Conservation (phyloP, 2,113 vertebrate species). For the Sinocyclocheilus rhinocerous region DNA sequence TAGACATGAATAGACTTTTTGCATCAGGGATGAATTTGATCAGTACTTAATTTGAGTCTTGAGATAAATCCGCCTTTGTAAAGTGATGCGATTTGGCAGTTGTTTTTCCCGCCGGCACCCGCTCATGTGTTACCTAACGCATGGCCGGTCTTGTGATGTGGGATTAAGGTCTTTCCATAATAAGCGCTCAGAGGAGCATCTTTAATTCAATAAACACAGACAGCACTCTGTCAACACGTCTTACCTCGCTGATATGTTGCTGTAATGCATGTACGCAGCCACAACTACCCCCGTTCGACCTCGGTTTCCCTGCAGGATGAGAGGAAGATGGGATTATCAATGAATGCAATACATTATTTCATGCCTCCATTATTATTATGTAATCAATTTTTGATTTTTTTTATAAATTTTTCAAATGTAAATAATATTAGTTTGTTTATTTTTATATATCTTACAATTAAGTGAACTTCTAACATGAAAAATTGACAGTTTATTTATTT, state of each 20-base stretch:
- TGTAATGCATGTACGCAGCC: conserved; percentile 98
- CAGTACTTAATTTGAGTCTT: conserved; percentile 30
- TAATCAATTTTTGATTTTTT: too few species aligned
- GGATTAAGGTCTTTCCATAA: conserved; percentile 1
- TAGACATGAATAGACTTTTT: background rate
- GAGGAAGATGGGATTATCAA: conserved; percentile 33
- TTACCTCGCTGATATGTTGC: conserved; percentile 98
- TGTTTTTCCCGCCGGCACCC: background rate
- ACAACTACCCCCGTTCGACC: conserved; percentile 94
- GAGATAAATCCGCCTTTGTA: conserved; percentile 21
- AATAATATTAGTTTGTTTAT: background rate
- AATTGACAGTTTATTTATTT: background rate
- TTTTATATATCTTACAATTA: background rate
- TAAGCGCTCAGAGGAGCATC: conserved; percentile 27
- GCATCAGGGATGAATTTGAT: conserved; percentile 27
- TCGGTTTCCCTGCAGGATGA: conserved; percentile 85
- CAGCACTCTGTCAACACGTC: conserved; percentile 34
- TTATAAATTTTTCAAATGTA: background rate
- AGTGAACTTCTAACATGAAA: background rate
- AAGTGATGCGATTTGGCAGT: conserved; percentile 9
- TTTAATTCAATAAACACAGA: conserved; percentile 36
- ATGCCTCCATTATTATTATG: background rate
- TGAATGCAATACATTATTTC: background rate
- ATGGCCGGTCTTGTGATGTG: conserved; percentile 42
- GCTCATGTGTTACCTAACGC: conserved; percentile 31